Evolutionary conservation across 2,888 invertebrate species (phyloP).

Genomic region (Lithophane semibrunnea): DNA sequence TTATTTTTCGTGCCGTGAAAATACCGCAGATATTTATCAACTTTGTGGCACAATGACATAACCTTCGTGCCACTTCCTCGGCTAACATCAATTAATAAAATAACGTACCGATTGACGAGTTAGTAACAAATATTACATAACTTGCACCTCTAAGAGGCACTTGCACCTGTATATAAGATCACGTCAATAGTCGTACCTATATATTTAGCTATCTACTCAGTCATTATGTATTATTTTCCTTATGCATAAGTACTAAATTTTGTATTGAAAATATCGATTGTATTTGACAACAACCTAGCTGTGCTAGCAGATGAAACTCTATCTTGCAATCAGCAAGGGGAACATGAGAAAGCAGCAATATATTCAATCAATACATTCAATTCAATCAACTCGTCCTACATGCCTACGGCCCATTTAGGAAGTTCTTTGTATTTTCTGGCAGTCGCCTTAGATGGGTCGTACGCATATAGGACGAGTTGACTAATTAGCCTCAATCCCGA

Average conservation of each 20-base stretch:
- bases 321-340: too few relatives aligned
- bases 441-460: too few relatives aligned
- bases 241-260: slow-evolving; percentile 9
- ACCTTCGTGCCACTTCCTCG: slow-evolving; percentile 37
- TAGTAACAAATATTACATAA: slow-evolving; percentile 18
- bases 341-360: background rate
- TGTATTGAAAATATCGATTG: background rate
- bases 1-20: slow-evolving; percentile 70
- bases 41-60: slow-evolving; percentile 66
- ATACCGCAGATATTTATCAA: slow-evolving; percentile 72
- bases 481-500: too few relatives aligned
- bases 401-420: too few relatives aligned
- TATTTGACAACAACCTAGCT: too few relatives aligned
- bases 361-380: background rate
- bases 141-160: background rate
- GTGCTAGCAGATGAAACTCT: background rate
- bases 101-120: background rate
- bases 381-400: too few relatives aligned
- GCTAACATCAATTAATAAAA: slow-evolving; percentile 33
- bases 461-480: too few relatives aligned
- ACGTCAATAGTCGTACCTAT: slow-evolving; percentile 1
- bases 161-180: background rate
- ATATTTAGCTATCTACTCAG: background rate
- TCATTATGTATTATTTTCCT: slow-evolving; percentile 12
- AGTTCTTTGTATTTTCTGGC: too few relatives aligned